Base-by-base conservation (phyloP, 2,888 invertebrate genomes). In the Drosophila koepferae region DNA sequence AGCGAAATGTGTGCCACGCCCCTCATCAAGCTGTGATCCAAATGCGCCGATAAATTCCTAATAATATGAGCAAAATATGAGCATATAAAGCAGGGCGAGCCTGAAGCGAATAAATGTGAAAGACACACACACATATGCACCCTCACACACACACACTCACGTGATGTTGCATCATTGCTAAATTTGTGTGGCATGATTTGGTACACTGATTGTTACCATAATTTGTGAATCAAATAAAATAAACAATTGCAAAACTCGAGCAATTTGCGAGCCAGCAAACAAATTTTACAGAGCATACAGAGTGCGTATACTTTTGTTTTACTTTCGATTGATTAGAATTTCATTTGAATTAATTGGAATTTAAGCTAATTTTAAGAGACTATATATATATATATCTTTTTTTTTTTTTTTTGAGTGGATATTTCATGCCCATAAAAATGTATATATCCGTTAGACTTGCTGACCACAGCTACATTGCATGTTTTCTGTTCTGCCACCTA, bases 1-100 rank as follows among this genome's bases (percentile, higher is more conserved):
- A 77, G 76, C 64, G 18, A 63, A 70, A 63, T 68, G 66, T 74
- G 60, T 20, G 66, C 80, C 80, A 76, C 77, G 80, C 80, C 77
- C 77, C 61, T 8, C 51, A 48, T 64, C 58, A 46, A 56, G 31
- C 53, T 28, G 44, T 53, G 77, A 80, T 80, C 59, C 31, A 58
- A 71, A 61, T 49, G 63, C 58, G 31, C 61, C 54, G 77, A 71
- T 77, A 70, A 75, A 67, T 78, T 73, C 60, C 53, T 28, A 53
- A 60, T 28, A 73, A 59, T 65, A 18, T 54, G 43, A 31, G 61
- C 59, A 51, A 63, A 48, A 58, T 75, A 28, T 69, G 23, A 43
- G 23, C 58, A 31, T 36, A 56, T 67, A 46, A 56, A 16, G 55
- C 28, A 44, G 41, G 58, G 49, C 34, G 36, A 41, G 38, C 49